Evolutionary conservation across 2,888 invertebrate genomes (phyloP), one percentile per base, ranked within the genome.

Genomic region (Bombylius major): DNA sequence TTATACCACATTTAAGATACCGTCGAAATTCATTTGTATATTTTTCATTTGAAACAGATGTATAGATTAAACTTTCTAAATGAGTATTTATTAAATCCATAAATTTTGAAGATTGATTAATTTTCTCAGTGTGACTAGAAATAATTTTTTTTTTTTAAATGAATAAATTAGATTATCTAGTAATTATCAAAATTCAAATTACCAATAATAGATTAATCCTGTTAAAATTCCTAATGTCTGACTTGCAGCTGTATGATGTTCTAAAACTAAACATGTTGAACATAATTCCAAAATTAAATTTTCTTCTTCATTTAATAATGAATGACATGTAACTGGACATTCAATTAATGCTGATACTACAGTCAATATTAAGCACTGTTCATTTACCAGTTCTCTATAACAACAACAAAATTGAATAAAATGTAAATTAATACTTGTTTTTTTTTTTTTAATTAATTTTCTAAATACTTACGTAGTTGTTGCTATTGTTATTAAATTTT

Each of bases 1-100:
- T 81, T 14, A 92, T 88, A 55, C 87, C 82, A 65, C 89, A 89
- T 42, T 82, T 66, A 6, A 75, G 62, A 53, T 74, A 68, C 51
- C 77, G 66, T 34, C 68, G 64, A 9, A 75, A 57, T 56, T 73
- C 71, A 1, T 66, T 66, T 0, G 66, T 64, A 56, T 67, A 65
- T 44, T 70, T 69, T 32, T 66, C 63, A 8, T 71, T 66, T 2
- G 67, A 66, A 4, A 73, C 67, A 4, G 73, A 73, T 39, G 70
- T 69, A 44, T 71, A 67, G 1, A 75, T 65, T 7, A 75, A 56
- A 13, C 72, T 71, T 55, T 73, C 73, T 61, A 74, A 66, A 55
- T 75, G 72, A 32, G 72, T 60, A 55, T 74, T 69, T 1, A 73
- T 69, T 33, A 72, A 63, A 11, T 69, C 66, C 53, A 73, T 67